Base-by-base conservation (phyloP, 2,888 invertebrate species). In the Dynastes maya region DNA sequence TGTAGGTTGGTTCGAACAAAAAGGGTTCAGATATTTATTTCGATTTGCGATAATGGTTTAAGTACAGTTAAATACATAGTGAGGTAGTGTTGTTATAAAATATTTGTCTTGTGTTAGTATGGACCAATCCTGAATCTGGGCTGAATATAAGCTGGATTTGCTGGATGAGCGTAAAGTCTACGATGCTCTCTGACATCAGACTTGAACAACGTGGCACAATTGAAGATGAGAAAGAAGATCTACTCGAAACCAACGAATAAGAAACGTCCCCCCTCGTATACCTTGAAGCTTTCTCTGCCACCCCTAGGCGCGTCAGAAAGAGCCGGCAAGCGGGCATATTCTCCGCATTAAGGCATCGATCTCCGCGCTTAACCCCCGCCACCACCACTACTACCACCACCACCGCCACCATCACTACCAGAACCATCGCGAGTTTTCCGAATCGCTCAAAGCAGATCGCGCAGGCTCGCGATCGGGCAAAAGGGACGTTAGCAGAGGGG, bases 391-490 rank as follows among this genome's bases (percentile, higher is more conserved):
- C 16, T 9, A 45, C 45, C 45, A 11, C 45, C 45, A 45, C 45
- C 37, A 11, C 9, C 65, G 37, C 22, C 65, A 5, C 40, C 11
- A n/a, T 9, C 64, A 9, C 37, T 13, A 37, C 11, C 13, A 13
- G 32, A n/a, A n/a, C 9, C n/a, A 13, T 37, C 8, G 65, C 65
- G 74, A 78, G 63, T 71, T 77, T 80, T 80, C 80, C 51, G 81
- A 81, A 81, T 81, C 81, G 80, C 82, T 82, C 81, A 79, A 71
- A 68, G 84, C 84, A 16, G 8, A 58, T 8, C 55, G 55, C 55
- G 83, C 85, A 45, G 45, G 11, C 45, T 86, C 86, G 86, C 86
- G 86, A 84, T 86, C 86, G 85, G 86, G 84, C 11, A 83, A 84
- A 78, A 82, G 79, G 80, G 81, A 79, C 80, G 79, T 79, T 78